Base-by-base conservation (phyloP, 2,888 invertebrate species). In the Athalia cordata region DNA sequence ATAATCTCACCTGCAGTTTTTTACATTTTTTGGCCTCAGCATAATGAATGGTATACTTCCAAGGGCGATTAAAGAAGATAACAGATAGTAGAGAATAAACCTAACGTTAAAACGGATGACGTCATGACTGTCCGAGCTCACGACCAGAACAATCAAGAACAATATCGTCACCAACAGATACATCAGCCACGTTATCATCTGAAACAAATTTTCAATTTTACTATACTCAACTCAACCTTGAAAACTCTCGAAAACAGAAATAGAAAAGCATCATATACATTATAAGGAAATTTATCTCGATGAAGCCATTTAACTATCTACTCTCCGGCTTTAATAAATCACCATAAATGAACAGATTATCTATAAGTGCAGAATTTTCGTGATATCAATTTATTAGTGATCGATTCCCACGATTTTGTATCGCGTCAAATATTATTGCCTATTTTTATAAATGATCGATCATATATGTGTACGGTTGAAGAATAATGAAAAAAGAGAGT, bases 81-180 rank as follows among this genome's bases (percentile, higher is more conserved):
- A 13, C 8, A 75, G 4, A 45, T 75, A 75, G 75, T 75, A 75
- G 11, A 75, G 50, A 52, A 75, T 49, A 47, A 75, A 75, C 62
- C 75, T 61, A n/a, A 62, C 75, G 6, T 75, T 49, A 50, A 75
- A 75, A 43, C 75, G 62, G n/a, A 75, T 29, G n/a, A 64, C 50
- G 49, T 75, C 62, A 75, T 75, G 75, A 62, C 75, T 75, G 52
- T 75, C 75, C 29, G 62, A 61, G 29, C 29, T 75, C 11, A 75
- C 29, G 55, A 75, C 50, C 6, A 75, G n/a, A 43, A 62, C 47
- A 8, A 75, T 62, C 50, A 75, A 57, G 29, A 75, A 7, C 5
- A 75, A 29, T n/a, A 75, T 64, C 29, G 62, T 64, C 11, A 57
- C 15, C 49, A 62, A 13, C n/a, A 75, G 62, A 64, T 75, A 75